Conservation (phyloP, 2,113 vertebrate genomes). For the Clupea harengus region DNA sequence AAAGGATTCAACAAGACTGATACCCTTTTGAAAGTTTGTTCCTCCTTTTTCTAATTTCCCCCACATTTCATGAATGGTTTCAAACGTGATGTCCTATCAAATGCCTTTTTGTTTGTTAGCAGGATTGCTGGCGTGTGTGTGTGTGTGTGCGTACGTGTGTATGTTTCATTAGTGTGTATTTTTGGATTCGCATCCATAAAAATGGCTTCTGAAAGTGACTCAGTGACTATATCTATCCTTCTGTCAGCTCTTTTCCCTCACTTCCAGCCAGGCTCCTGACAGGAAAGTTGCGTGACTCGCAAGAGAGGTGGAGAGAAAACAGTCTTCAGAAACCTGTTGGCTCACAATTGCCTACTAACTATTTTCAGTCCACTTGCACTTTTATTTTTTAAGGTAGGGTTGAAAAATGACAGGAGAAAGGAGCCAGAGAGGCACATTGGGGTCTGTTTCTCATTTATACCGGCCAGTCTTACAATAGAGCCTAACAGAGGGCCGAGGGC, state of each 20-base stretch:
- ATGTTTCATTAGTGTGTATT: not conserved
- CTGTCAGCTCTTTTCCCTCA: not conserved
- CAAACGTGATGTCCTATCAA: not conserved
- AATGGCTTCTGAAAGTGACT: not conserved
- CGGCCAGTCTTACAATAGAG: constrained; percentile 35
- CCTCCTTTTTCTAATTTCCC: not conserved
- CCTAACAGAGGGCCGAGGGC: not conserved
- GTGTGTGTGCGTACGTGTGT: constrained; percentile 1
- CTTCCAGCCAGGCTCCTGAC: constrained; percentile 5
- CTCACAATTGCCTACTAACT: constrained; percentile 49
- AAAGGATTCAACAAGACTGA: not conserved
- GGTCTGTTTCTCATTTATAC: constrained; percentile 66
- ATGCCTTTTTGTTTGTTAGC: not conserved
- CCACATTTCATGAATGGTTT: not conserved
- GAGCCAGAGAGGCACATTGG: constrained; percentile 58
- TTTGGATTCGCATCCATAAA: not conserved
- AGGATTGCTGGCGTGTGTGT: not conserved
- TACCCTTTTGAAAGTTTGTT: not conserved
- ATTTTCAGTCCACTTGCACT: constrained; percentile 60
- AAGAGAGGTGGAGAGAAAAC: constrained; percentile 47
- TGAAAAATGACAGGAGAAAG: constrained; percentile 60
- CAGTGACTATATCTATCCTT: not conserved
- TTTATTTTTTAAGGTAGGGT: constrained; percentile 47
- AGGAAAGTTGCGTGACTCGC: constrained; percentile 46
- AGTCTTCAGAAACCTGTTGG: constrained; percentile 43